Base-by-base conservation (phyloP, 2,797 vertebrate species). In the Phoxinus dragarum region DNA sequence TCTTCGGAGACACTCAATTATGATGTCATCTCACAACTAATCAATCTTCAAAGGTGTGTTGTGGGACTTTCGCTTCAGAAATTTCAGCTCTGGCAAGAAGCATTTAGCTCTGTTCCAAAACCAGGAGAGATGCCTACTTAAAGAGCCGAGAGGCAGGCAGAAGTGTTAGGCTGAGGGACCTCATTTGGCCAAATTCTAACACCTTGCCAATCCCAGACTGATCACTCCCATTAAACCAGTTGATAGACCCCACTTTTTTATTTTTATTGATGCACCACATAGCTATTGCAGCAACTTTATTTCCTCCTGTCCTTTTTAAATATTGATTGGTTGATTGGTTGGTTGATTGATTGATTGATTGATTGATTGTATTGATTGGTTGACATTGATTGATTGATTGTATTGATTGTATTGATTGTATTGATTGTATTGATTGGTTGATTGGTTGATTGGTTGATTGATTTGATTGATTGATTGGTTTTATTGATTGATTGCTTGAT, bases 1-100 rank as follows among this genome's bases (percentile, higher is more conserved):
- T 68, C 81, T 73, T 79, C 76, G 78, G 88, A 89, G 79, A 75
- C 75, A 21, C 84, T 84, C 23, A 67, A 76, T 76, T 52, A 75
- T 81, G 87, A 85, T 84, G 79, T 66, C 88, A 74, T 81, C 52
- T 69, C 64, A 12, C 69, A 75, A 31, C 42, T 71, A 56, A 81
- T 81, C 68, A 27, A 81, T 71, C 52, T 73, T 49, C 38, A 78
- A 31, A 79, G 71, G 27, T 56, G 49, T 78, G 31, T 36, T 80
- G 49, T 67, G 59, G 80, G 81, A 73, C 54, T 80, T 74, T 75
- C 8, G 9, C 44, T 80, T 31, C 21, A 31, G 59, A 49, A 49
- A 73, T 66, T 49, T 64, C 21, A 64, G 38, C 80, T 82, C 36
- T 61, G 36, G 27, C 27, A 73, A 42, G 27, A 67, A 47, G 36